phyloP scores from a whole-genome alignment of 2,113 vertebrate species.

The Chrysemys picta region DNA sequence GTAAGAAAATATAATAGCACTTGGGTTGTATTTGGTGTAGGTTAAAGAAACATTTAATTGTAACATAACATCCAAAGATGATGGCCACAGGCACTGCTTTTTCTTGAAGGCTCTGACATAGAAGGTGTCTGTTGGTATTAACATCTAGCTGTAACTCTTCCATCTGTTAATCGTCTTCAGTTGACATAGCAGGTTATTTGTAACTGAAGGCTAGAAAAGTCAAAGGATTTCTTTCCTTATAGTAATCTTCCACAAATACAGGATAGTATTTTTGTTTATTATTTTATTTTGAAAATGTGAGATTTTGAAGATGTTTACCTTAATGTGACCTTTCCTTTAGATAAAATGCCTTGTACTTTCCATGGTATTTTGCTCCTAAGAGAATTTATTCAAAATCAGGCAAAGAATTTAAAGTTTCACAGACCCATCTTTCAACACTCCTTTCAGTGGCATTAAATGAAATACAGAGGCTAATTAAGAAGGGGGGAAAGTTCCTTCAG shows the following conservation, averaged over 20 bases:
- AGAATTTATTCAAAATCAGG: slow-evolving; percentile 14
- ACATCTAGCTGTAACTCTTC: slow-evolving; percentile 40
- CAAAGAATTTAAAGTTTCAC: neutral
- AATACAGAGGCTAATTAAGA: neutral
- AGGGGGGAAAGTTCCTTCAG: neutral
- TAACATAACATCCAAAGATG: slow-evolving; percentile 24
- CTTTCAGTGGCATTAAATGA: neutral
- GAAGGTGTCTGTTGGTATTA: slow-evolving; percentile 58
- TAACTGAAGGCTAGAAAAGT: slow-evolving; percentile 34
- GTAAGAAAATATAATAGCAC: neutral
- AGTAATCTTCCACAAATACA: neutral
- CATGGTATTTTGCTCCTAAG: neutral
- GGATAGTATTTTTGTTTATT: neutral
- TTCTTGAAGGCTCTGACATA: slow-evolving; percentile 30
- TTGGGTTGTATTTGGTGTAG: neutral
- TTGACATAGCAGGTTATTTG: slow-evolving; percentile 42
- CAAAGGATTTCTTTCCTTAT: neutral
- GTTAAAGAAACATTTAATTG: slow-evolving; percentile 21
- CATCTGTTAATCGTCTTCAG: slow-evolving; percentile 47
- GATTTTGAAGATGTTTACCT: neutral
- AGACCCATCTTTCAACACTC: slow-evolving; percentile 6
- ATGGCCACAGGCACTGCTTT: neutral
- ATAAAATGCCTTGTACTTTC: neutral
- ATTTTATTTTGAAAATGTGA: neutral
- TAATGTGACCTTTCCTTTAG: neutral